These are phyloP conservation scores for Numenius arquata DNA, from an alignment of 2,113 vertebrate species.

Conservation along the genomic window DNA sequence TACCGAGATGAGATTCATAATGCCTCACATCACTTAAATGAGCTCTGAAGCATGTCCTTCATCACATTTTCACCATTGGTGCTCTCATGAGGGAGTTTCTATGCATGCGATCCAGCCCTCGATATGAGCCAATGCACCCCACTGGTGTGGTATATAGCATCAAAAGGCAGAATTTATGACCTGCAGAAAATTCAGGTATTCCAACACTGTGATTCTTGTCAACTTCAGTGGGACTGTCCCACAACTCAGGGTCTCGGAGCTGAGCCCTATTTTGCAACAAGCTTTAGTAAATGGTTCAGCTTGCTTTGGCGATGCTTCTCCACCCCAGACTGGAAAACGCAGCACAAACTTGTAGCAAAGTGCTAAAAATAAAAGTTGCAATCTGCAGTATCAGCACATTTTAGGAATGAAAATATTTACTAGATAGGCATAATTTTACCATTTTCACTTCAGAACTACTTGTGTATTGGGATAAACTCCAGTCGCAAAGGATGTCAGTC, in stretches of 20 bases:
- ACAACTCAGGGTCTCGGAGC: not conserved
- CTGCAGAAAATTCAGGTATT: not conserved
- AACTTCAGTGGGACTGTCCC: not conserved
- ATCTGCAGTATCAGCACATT: not conserved
- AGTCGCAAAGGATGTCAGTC: not conserved
- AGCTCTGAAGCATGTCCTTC: constrained; percentile 4
- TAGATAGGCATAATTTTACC: not conserved
- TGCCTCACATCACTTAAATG: not conserved
- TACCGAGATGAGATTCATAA: not conserved
- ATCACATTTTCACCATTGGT: not conserved
- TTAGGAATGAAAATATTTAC: not conserved
- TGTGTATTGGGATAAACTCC: not conserved
- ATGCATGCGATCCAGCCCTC: not conserved
- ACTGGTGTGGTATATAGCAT: not conserved
- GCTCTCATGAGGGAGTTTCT: not conserved
- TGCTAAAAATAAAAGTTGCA: not conserved
- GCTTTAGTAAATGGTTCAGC: not conserved
- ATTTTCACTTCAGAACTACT: not conserved
- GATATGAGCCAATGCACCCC: rapidly evolving
- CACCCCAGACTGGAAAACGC: not conserved
- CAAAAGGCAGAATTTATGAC: not conserved
- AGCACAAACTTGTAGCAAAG: not conserved
- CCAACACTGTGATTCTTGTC: not conserved
- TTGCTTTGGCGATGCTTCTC: not conserved
- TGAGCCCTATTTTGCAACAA: not conserved